Evolutionary conservation across 2,113 vertebrate genomes (phyloP).

Genomic region (Toxotes chatareus): DNA sequence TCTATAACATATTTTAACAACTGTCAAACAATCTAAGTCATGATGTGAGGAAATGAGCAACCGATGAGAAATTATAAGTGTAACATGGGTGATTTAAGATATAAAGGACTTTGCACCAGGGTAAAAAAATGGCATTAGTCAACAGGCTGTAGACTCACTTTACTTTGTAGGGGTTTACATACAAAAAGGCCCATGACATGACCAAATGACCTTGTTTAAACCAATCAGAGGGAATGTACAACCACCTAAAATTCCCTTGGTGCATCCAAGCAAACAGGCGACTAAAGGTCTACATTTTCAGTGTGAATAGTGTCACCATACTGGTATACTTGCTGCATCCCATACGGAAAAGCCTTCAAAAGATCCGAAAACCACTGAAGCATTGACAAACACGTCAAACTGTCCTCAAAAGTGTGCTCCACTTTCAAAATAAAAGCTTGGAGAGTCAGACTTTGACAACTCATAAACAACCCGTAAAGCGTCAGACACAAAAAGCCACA

Average conservation of each 20-base stretch:
- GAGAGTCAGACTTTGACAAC: conserved; percentile 9
- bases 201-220: background rate
- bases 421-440: conserved; percentile 37
- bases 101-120: background rate
- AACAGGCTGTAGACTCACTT: background rate
- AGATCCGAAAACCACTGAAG: background rate
- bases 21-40: conserved; percentile 23
- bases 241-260: background rate
- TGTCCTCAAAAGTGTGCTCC: background rate
- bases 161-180: background rate
- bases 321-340: background rate
- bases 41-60: conserved; percentile 23
- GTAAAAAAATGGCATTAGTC: background rate
- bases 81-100: background rate
- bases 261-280: background rate
- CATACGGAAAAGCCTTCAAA: conserved; percentile 17
- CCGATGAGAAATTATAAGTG: background rate
- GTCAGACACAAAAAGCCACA: conserved; percentile 3
- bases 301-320: background rate
- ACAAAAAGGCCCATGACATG: background rate
- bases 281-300: background rate
- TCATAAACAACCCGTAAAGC: conserved; percentile 24
- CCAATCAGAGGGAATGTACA: background rate
- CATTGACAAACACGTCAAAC: conserved; percentile 8
- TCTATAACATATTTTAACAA: background rate